These are phyloP conservation scores for Magallana ariakensis DNA, from an alignment of 1,140 invertebrate genomes.

Conservation along the genomic window DNA sequence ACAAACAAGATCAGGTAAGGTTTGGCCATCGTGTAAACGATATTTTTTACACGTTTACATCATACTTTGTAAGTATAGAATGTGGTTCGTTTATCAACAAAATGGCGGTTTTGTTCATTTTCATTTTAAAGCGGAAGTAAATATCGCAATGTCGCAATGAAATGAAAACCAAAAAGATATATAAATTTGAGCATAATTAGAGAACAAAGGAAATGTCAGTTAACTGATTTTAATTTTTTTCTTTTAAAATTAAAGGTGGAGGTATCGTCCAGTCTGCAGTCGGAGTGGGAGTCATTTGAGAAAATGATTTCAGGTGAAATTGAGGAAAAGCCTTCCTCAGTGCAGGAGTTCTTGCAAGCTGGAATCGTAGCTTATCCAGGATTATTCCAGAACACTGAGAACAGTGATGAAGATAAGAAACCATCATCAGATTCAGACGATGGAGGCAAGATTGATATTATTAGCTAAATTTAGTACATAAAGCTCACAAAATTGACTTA, in stretches of 20 bases:
- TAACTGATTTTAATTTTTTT: too few species aligned
- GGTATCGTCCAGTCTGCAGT: slow-evolving; percentile 45
- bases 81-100: background rate
- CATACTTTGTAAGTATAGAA: background rate
- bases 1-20: background rate
- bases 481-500: background rate
- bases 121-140: background rate
- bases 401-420: background rate
- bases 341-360: background rate
- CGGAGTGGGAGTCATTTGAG: slow-evolving; percentile 64
- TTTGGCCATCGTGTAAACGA: background rate
- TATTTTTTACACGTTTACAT: background rate
- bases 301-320: slow-evolving; percentile 54
- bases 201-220: too few species aligned
- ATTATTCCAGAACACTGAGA: background rate
- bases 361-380: slow-evolving; percentile 37
- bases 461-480: background rate
- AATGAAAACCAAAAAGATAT: too few species aligned
- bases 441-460: background rate
- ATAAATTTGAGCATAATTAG: too few species aligned
- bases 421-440: background rate
- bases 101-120: background rate
- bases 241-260: background rate
- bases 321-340: slow-evolving; percentile 1
- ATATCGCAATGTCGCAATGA: too few species aligned